phyloP scores from a whole-genome alignment of 2,797 vertebrate species.

The Bothrops alternatus region DNA sequence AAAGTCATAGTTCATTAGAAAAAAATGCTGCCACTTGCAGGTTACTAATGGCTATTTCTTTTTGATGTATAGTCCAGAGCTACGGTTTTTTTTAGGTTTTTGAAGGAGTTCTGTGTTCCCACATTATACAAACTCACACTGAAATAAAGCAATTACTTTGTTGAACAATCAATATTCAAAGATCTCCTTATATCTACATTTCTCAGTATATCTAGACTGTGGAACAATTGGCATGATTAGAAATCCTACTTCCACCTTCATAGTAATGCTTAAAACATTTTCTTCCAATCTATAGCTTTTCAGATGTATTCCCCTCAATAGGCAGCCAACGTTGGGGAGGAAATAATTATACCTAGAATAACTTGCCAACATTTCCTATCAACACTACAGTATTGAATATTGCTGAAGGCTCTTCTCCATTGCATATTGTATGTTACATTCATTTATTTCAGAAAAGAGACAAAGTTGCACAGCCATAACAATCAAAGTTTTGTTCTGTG shows the following conservation, averaged over 20 bases:
- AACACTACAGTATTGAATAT: neutral
- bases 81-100: neutral
- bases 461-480: neutral
- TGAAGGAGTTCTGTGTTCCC: conserved; percentile 9
- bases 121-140: conserved; percentile 2
- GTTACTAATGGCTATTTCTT: conserved; percentile 5
- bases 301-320: neutral
- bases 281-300: neutral
- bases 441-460: neutral
- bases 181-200: conserved; percentile 13
- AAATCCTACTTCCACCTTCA: conserved; percentile 6
- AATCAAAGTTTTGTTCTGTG: neutral
- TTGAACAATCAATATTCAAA: conserved; percentile 22
- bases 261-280: neutral
- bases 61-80: neutral
- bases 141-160: conserved; percentile 12
- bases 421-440: neutral
- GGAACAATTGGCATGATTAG: conserved; percentile 31
- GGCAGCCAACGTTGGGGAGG: neutral
- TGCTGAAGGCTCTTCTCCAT: neutral
- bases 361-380: neutral
- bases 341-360: neutral
- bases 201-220: neutral
- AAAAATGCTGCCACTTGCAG: neutral
- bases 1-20: neutral